phyloP scores from a whole-genome alignment of 2,113 vertebrate species.

The Prionailurus viverrinus region DNA sequence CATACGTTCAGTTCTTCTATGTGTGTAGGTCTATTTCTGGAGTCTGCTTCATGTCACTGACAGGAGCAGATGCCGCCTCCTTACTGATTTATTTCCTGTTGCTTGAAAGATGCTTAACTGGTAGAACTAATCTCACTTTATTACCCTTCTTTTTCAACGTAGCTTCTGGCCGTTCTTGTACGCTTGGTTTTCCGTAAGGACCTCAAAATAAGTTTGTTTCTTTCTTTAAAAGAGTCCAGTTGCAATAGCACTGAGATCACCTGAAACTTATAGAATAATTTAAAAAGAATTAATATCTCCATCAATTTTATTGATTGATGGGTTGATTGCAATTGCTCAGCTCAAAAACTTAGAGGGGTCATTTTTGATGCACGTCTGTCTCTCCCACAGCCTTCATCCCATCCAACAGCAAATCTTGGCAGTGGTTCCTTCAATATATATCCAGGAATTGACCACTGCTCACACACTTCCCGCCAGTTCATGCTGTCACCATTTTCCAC shows the following conservation, averaged over 20 bases:
- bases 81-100: not conserved
- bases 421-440: not conserved
- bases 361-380: not conserved
- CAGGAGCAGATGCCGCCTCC: not conserved
- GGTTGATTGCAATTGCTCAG: not conserved
- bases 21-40: not conserved
- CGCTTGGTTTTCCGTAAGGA: slow-evolving; percentile 31
- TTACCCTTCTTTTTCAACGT: not conserved
- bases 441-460: not conserved
- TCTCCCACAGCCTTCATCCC: not conserved
- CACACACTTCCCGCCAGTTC: not conserved
- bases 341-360: not conserved
- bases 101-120: not conserved
- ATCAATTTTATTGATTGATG: too few species aligned
- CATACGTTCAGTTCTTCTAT: not conserved
- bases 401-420: not conserved
- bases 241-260: not conserved
- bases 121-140: not conserved
- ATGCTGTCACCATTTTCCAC: not conserved
- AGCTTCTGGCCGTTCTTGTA: not conserved
- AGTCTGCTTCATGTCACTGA: not conserved
- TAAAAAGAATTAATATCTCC: not conserved
- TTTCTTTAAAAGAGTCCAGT: not conserved
- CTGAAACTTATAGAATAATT: not conserved
- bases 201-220: not conserved